These are phyloP conservation scores for Heteromormyrus szaboi DNA, from an alignment of 2,797 vertebrate genomes.

Conservation along the genomic window DNA sequence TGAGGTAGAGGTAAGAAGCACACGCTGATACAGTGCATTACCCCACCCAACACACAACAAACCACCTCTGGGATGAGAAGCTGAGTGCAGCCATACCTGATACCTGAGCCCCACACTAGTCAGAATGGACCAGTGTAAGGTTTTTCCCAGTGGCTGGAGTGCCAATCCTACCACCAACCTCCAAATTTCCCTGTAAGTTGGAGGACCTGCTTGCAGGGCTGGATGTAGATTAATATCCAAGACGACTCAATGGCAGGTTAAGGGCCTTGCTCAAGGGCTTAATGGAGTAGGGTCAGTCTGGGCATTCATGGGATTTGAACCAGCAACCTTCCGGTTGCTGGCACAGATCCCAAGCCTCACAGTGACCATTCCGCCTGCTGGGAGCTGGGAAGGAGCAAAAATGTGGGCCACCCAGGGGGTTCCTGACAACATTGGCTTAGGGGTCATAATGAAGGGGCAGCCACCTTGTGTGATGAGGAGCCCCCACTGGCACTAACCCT, in stretches of 20 bases:
- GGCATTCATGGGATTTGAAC: neutral
- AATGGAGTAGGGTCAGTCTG: neutral
- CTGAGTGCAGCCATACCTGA: too few species aligned
- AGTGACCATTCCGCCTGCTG: neutral
- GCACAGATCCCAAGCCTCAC: neutral
- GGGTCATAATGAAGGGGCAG: neutral
- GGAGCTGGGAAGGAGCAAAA: neutral
- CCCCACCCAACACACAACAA: too few species aligned
- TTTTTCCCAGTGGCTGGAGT: too few species aligned
- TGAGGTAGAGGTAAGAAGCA: too few species aligned
- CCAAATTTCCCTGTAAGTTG: too few species aligned
- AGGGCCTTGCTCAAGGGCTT: neutral
- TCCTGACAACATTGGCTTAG: neutral
- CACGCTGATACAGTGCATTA: too few species aligned
- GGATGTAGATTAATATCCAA: neutral
- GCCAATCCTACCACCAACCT: too few species aligned
- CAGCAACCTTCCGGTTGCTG: neutral
- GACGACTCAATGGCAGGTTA: neutral
- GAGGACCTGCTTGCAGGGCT: neutral
- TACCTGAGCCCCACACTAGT: too few species aligned
- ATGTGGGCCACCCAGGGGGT: neutral
- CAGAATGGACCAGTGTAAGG: too few species aligned
- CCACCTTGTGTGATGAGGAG: neutral
- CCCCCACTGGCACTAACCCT: neutral
- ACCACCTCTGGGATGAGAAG: too few species aligned